These are phyloP conservation scores for Chiridota heheva DNA, from an alignment of 35 echinoderm and acorn worm species.

Conservation along the genomic window DNA sequence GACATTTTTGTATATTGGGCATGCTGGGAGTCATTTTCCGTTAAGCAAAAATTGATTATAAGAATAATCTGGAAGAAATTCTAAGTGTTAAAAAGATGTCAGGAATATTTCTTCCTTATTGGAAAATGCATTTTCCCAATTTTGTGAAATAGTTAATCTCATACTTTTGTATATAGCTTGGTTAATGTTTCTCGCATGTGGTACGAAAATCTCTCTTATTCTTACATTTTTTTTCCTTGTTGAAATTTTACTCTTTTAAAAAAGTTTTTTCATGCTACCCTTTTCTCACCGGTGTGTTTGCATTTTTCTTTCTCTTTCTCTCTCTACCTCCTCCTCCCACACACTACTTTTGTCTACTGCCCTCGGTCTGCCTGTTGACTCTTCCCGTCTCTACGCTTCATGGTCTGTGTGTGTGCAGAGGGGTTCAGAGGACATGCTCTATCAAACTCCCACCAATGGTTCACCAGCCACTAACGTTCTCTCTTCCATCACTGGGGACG, in stretches of 20 bases:
- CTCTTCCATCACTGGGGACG: constrained; percentile 42
- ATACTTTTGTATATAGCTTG: too few relatives aligned
- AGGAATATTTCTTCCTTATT: too few relatives aligned
- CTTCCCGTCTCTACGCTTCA: too few relatives aligned
- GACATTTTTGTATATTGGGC: too few relatives aligned
- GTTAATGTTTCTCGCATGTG: too few relatives aligned
- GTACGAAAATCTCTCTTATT: constrained; percentile 30
- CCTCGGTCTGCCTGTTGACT: constrained; percentile 23
- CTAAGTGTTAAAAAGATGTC: too few relatives aligned
- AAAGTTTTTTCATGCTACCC: constrained; percentile 41
- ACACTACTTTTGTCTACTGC: constrained; percentile 36
- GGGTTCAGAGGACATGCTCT: constrained; percentile 53
- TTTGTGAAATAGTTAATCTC: too few relatives aligned
- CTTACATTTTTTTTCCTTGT: constrained; percentile 37
- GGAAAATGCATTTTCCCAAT: too few relatives aligned
- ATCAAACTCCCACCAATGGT: constrained; percentile 47
- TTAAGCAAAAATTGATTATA: too few relatives aligned
- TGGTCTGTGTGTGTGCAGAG: constrained; percentile 51
- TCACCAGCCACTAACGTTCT: constrained; percentile 53
- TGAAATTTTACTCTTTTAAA: constrained; percentile 42
- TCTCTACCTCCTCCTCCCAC: constrained; percentile 35
- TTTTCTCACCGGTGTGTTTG: constrained; percentile 54
- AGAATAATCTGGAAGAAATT: too few relatives aligned
- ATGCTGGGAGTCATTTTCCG: too few relatives aligned
- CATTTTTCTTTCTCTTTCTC: constrained; percentile 54